Evolutionary conservation across 1,140 invertebrate species (phyloP), one percentile per base, ranked within the genome.

Genomic region (Drosophila malerkotliana): DNA sequence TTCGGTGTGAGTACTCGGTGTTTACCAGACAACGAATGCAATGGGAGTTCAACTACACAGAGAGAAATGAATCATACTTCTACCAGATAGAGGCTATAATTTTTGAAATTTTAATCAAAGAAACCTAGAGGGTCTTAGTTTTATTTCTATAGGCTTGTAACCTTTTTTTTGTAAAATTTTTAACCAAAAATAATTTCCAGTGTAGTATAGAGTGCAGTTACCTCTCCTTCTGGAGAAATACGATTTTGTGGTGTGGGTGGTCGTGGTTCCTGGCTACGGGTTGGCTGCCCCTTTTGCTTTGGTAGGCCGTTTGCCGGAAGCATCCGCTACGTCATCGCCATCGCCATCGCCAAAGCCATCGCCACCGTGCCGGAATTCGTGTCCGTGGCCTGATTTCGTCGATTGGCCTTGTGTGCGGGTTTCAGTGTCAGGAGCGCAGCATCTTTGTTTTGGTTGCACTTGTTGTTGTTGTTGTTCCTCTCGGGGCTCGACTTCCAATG

Each of bases 341-440:
- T 69, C 62, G 77, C 34, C 55, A 67, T 75, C 79, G 51, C 47
- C 72, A 77, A 1, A 64, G 64, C 48, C 47, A 49, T 56, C 79
- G 73, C 57, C 48, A 68, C 66, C 67, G 52, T 73, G 76, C 48
- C 51, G 72, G 45, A 63, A 77, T 72, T 77, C 71, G 83, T 87
- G 83, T 87, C 78, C 78, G 82, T 87, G 82, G 82, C 82, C 82
- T 87, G 74, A 75, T 87, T 87, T 87, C 66, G 83, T 78, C 66
- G 82, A 87, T 85, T 85, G 81, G 81, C 81, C 82, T 76, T 76
- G 81, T 64, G 51, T 85, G 81, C 73, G 66, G 72, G 73, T 84
- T 83, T 84, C 80, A 84, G 80, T 84, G 80, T 84, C 81, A 87
- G 82, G 69, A 61, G 79, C 56, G 79, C 80, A 85, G 82, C 81